Conservation (phyloP, 2,888 invertebrate species). For the Ferrisia virgata region DNA sequence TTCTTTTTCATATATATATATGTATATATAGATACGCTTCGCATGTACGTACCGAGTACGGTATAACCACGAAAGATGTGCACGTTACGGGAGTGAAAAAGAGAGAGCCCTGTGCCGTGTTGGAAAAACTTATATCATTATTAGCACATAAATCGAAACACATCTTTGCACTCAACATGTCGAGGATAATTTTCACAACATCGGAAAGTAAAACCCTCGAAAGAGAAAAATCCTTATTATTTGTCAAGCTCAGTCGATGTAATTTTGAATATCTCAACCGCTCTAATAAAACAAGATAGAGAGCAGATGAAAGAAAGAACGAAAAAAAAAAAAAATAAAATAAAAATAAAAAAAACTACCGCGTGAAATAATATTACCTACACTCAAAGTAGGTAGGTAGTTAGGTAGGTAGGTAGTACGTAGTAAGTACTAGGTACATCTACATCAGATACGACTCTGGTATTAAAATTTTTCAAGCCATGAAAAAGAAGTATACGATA, state of each 20-base stretch:
- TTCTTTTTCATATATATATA: neutral
- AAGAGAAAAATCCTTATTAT: neutral
- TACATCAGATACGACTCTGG: neutral
- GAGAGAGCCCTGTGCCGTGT: neutral
- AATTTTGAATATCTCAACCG: neutral
- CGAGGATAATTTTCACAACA: neutral
- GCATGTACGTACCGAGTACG: too few relatives aligned
- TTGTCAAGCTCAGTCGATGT: neutral
- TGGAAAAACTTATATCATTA: neutral
- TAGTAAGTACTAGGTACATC: too few relatives aligned
- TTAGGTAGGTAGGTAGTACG: too few relatives aligned
- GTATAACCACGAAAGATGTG: neutral
- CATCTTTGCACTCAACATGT: neutral
- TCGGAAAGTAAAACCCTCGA: neutral
- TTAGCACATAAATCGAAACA: neutral
- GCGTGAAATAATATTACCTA: neutral
- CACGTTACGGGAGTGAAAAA: neutral
- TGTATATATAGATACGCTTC: too few relatives aligned
- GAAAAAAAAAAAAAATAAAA: too few relatives aligned
- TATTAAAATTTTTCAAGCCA: constrained; percentile 9
- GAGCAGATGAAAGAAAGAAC: neutral
- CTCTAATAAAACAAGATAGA: neutral
- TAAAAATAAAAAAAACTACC: neutral
- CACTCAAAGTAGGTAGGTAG: too few relatives aligned
- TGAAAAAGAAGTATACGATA: neutral